These are phyloP conservation scores for Ailuropoda melanoleuca DNA, from an alignment of 2,113 vertebrate genomes.

Conservation along the genomic window DNA sequence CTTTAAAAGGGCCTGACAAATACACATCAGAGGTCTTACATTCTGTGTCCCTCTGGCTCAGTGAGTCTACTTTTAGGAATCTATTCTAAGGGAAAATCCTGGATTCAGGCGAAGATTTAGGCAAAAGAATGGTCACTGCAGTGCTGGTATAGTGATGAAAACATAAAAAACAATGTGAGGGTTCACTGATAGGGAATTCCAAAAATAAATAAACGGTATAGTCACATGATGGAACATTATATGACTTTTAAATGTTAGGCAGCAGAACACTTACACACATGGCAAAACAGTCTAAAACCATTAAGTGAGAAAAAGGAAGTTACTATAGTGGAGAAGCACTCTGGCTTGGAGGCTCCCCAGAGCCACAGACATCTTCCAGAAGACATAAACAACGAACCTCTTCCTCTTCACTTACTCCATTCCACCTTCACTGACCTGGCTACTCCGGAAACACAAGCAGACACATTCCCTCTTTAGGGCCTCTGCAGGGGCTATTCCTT, in stretches of 20 bases:
- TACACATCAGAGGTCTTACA: not conserved
- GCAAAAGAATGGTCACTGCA: not conserved
- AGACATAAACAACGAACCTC: not conserved
- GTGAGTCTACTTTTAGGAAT: not conserved
- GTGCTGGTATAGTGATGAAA: not conserved
- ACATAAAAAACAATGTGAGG: not conserved
- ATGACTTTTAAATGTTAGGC: not conserved
- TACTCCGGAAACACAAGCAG: not conserved
- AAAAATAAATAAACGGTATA: not conserved
- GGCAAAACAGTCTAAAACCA: not conserved
- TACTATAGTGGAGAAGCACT: not conserved
- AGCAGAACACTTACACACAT: not conserved
- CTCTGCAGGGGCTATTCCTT: not conserved
- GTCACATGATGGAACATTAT: not conserved
- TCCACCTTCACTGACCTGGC: not conserved
- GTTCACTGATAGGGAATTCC: not conserved
- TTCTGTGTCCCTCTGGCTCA: not conserved
- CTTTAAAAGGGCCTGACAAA: not conserved
- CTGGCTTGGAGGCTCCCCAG: not conserved
- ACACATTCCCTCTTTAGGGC: not conserved
- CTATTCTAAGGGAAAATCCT: slow-evolving; percentile 30
- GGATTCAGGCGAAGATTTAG: not conserved
- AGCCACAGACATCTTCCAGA: not conserved
- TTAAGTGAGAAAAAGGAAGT: not conserved
- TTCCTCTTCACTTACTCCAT: not conserved